Evolutionary conservation across 2,888 invertebrate genomes (phyloP).

Genomic region (Augiades crinisus): DNA sequence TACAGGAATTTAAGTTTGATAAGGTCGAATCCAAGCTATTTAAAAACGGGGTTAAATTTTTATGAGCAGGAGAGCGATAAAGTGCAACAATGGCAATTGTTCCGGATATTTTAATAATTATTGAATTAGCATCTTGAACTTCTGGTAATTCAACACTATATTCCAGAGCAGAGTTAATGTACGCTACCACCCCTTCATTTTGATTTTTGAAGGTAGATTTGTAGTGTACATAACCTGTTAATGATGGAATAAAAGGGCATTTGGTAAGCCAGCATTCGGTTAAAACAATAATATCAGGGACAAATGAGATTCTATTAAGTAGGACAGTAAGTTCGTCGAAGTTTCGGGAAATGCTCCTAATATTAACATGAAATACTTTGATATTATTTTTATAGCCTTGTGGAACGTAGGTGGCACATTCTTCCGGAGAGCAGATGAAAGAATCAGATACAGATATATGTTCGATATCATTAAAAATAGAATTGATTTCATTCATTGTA

Average conservation of each 20-base stretch:
- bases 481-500: too few species aligned
- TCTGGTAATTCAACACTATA: neutral
- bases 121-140: neutral
- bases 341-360: too few species aligned
- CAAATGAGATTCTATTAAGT: too few species aligned
- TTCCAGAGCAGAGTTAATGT: neutral
- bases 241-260: too few species aligned
- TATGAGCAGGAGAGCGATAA: neutral
- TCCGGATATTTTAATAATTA: neutral
- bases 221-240: neutral
- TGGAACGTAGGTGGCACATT: too few species aligned
- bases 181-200: neutral
- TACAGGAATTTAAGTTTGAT: neutral
- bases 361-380: too few species aligned
- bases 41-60: neutral
- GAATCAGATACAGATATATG: too few species aligned
- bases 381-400: too few species aligned
- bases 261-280: neutral
- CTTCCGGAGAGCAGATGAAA: too few species aligned
- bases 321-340: too few species aligned
- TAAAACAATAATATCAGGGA: neutral
- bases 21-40: neutral
- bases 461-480: too few species aligned
- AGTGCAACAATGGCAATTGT: neutral
- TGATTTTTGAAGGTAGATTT: neutral